Evolutionary conservation across 2,113 vertebrate genomes (phyloP), one percentile per base, ranked within the genome.

Genomic region (Phrynocephalus versicolor): DNA sequence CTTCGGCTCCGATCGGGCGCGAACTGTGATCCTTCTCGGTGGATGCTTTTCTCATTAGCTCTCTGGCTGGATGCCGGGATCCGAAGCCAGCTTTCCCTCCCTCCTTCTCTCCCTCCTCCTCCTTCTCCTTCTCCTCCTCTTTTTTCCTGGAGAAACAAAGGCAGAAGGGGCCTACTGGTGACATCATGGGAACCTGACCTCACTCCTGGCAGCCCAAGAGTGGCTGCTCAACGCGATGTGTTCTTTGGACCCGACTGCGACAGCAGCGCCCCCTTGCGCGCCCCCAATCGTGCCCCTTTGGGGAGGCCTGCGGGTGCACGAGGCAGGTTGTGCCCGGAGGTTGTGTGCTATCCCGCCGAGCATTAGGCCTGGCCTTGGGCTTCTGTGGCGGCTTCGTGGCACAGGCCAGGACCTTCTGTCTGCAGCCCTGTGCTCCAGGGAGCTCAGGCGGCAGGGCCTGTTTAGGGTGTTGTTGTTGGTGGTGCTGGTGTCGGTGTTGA

Each of bases 131-230:
- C 62, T 85, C 78, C 62, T 74, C 1, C 25, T 41, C 6, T 45
- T 45, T 51, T 45, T 88, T 87, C 65, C 84, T 23, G 33, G 86
- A 71, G 92, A 79, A 51, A 69, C 33, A 89, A 84, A 91, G 92
- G 88, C 92, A 90, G 87, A 85, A 23, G 60, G 0, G 92, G 86
- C 90, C 94, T 90, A 12, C 88, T 87, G 88, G 89, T 95, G 92
- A 94, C 92, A 89, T 94, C 92, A 95, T 90, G 92, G 88, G 94
- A 93, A 88, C 87, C 88, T 95, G 94, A 95, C 93, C 89, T 95
- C 94, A 95, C 89, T 19, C 81, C 92, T 95, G 94, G 93, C 94
- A 91, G 86, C 55, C 39, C 1, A 2, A 76, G 85, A 78, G 0
- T 70, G 1, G 88, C 73, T 33, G 81, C 88, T 15, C 8, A 10